A percentile compares a stretch with the other conserved stretches of the same genome.
phyloP scores from a whole-genome alignment of 2,888 invertebrate genomes.

The Synanthedon andrenaeformis region DNA sequence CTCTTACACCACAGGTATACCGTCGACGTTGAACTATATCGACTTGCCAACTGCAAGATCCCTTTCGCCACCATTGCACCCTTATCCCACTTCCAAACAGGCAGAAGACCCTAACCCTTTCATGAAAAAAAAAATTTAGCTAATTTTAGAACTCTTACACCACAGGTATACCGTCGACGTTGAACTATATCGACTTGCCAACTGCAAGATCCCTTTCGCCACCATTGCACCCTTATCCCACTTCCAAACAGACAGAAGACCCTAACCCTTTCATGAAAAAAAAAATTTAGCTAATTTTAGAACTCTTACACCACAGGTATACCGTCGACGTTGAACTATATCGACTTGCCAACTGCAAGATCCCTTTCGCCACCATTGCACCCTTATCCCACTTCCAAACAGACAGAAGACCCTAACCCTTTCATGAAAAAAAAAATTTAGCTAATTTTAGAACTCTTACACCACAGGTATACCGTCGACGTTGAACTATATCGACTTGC shows the following conservation, averaged over 20 bases:
- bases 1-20: conserved; percentile 54
- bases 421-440: too few relatives aligned
- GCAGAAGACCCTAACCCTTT: too few relatives aligned
- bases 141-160: too few relatives aligned
- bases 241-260: conserved; percentile 14
- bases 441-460: too few relatives aligned
- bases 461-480: conserved; percentile 71
- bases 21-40: conserved; percentile 72
- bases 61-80: conserved; percentile 40
- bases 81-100: conserved; percentile 37
- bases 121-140: too few relatives aligned
- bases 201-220: conserved; percentile 33
- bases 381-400: conserved; percentile 41
- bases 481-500: conserved; percentile 66
- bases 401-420: too few relatives aligned
- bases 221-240: conserved; percentile 42
- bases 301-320: conserved; percentile 48
- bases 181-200: conserved; percentile 66
- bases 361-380: conserved; percentile 36
- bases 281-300: too few relatives aligned
- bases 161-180: conserved; percentile 71
- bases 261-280: too few relatives aligned
- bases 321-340: conserved; percentile 72
- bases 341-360: conserved; percentile 37
- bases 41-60: conserved; percentile 28